Conservation (phyloP, 2,113 vertebrate species). For the Chinchilla lanigera region DNA sequence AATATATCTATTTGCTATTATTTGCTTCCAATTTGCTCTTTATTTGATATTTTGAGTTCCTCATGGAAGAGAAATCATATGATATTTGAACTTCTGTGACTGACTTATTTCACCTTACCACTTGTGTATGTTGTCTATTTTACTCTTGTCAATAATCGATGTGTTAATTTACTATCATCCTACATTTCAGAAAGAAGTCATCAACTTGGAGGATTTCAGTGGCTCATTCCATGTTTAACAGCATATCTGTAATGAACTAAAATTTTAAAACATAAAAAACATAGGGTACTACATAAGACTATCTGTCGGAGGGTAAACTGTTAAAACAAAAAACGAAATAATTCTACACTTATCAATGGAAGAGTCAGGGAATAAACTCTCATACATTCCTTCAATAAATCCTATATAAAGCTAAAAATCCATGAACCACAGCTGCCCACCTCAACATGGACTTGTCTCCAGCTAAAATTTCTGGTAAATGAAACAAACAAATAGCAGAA, state of each 20-base stretch:
- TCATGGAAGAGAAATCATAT: neutral
- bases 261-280: neutral
- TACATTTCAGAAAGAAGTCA: neutral
- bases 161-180: neutral
- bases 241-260: neutral
- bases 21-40: neutral
- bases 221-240: neutral
- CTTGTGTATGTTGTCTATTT: neutral
- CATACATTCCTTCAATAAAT: neutral
- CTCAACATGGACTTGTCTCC: neutral
- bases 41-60: neutral
- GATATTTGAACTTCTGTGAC: neutral
- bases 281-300: neutral
- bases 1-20: neutral
- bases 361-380: neutral
- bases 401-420: neutral
- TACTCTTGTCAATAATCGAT: neutral
- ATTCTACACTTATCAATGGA: neutral
- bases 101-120: neutral
- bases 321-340: neutral
- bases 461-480: neutral
- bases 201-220: neutral
- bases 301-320: neutral
- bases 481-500: neutral
- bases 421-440: neutral